Base-by-base conservation (phyloP, 2,797 vertebrate genomes). In the Neostethus bicornis region DNA sequence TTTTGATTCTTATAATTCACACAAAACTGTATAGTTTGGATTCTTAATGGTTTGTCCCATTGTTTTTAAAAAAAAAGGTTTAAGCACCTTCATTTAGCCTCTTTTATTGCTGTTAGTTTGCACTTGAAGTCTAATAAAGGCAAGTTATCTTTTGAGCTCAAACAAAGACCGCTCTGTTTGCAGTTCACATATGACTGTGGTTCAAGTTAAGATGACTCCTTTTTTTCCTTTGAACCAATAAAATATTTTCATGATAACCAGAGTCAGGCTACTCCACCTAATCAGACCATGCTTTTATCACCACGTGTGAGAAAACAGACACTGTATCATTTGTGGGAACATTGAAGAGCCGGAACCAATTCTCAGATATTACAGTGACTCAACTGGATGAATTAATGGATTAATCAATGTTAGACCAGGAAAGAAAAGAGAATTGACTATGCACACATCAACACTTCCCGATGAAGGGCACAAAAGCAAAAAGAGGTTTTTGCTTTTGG, bases 221-320 rank as follows among this genome's bases (percentile, higher is more conserved):
- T 26, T 42, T 61, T 70, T 60, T 31, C 13, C 31, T 32, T 32
- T 32, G 31, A 31, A 69, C 62, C 61, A 50, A 61, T 24, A 4
- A 24, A 43, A 20, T 37, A 24, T 53, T 71, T 83, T 73, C 51
- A 70, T 48, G 28, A 48, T 77, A 84, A 82, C 74, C 61, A 48
- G 63, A 73, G 65, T 83, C 79, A 77, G 69, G 64, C 75, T 64
- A 60, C 50, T 75, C 58, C 62, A 80, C 68, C 87, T 78, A 70
- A 61, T 26, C 24, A 1, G 25, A 48, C 39, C 46, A 47, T 65
- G 35, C 32, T 19, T 77, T 70, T 49, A 16, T 52, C 47, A 41
- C 61, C 41, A 23, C 73, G 39, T 76, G 55, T 57, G 51, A 44
- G 45, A 54, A 66, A 59, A 54, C 44, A 16, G 19, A 64, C 25